A percentile compares a stretch with the other conserved stretches of the same genome.
These are phyloP conservation scores for Esox masquinongy DNA, from an alignment of 2,797 vertebrate genomes.

Conservation along the genomic window DNA sequence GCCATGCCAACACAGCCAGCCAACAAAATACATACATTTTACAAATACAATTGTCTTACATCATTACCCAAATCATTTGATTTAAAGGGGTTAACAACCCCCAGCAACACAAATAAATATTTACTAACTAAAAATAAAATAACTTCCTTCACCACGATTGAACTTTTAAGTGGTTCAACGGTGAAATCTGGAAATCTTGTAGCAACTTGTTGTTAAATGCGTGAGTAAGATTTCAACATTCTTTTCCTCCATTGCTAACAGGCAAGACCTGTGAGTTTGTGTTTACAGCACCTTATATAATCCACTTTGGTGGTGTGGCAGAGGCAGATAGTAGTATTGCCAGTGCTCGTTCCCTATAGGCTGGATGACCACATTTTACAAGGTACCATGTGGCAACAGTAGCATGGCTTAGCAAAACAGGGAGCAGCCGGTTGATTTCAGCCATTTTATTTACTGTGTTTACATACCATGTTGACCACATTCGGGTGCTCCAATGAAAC, in stretches of 20 bases:
- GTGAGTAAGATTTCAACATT: neutral
- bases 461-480: neutral
- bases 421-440: neutral
- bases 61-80: too few species aligned
- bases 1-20: too few species aligned
- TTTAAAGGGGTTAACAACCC: too few species aligned
- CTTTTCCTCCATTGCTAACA: conserved; percentile 1
- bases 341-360: neutral
- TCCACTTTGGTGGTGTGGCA: neutral
- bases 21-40: too few species aligned
- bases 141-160: too few species aligned
- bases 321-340: neutral
- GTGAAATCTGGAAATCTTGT: neutral
- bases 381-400: neutral
- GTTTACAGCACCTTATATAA: conserved; percentile 1
- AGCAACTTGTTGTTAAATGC: too few species aligned
- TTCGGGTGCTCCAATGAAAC: neutral
- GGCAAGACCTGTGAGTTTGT: neutral
- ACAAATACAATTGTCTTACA: too few species aligned
- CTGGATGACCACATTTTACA: neutral
- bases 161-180: too few species aligned
- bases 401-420: neutral
- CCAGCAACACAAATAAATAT: too few species aligned
- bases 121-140: too few species aligned
- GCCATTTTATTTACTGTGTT: conserved; percentile 1